Conservation (phyloP, 2,797 vertebrate genomes). For the Hirundo rustica region DNA sequence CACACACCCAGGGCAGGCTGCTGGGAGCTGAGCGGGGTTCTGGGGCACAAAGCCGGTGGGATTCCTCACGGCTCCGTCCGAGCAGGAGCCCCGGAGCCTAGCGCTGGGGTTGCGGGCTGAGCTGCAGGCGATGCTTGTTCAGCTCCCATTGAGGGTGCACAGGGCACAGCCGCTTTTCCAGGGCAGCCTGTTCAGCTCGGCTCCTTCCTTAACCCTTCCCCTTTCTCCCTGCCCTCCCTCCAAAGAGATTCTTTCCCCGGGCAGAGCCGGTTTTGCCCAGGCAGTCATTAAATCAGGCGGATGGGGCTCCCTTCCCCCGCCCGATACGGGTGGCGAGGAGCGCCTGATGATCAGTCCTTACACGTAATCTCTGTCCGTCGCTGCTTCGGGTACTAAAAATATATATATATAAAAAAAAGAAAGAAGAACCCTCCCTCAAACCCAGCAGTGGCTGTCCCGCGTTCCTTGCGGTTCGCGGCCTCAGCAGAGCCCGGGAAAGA, state of each 20-base stretch:
- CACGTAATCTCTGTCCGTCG: neutral
- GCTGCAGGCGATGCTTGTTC: neutral
- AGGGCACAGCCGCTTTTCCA: neutral
- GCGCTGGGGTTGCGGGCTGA: neutral
- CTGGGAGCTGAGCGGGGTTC: neutral
- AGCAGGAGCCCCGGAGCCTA: neutral
- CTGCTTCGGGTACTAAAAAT: neutral
- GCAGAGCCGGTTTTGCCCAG: neutral
- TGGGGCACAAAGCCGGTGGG: neutral
- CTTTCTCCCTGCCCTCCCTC: neutral
- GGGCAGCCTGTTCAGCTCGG: neutral
- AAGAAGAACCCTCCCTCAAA: fast-evolving
- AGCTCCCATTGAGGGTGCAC: fast-evolving
- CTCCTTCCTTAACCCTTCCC: neutral
- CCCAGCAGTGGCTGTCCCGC: neutral
- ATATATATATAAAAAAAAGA: too few species aligned
- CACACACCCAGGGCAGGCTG: too few species aligned
- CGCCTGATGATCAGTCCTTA: neutral
- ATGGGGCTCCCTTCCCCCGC: neutral
- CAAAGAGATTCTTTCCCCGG: neutral
- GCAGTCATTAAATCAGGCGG: neutral
- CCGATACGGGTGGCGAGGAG: neutral
- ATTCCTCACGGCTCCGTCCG: fast-evolving
- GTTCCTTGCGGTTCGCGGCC: neutral
- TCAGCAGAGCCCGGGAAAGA: neutral